Conservation (phyloP, 2,113 vertebrate genomes). For the Corydoras sp. region DNA sequence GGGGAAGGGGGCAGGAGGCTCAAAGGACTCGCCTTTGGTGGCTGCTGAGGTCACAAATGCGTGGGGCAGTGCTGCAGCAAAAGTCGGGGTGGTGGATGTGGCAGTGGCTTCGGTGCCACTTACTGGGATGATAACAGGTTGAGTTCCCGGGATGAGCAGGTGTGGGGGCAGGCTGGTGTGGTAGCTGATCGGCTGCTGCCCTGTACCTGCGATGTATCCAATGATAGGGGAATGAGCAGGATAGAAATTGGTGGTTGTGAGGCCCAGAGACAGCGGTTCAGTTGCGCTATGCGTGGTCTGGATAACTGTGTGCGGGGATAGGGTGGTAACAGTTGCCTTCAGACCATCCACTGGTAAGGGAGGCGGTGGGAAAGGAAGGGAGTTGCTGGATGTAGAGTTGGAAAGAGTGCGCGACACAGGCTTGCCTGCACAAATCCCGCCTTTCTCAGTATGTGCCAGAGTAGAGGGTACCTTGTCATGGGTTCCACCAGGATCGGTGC, state of each 20-base stretch:
- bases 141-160: conserved; percentile 86
- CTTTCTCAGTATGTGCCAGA: conserved; percentile 67
- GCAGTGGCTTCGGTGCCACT: conserved; percentile 70
- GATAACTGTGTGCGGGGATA: conserved; percentile 88
- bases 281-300: conserved; percentile 86
- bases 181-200: conserved; percentile 72
- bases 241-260: conserved; percentile 79
- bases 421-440: conserved; percentile 79
- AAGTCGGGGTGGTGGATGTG: conserved; percentile 74
- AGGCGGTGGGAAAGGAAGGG: conserved; percentile 67
- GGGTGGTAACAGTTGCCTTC: conserved; percentile 69
- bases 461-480: conserved; percentile 72
- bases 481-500: conserved; percentile 67
- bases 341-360: conserved; percentile 76
- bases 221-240: conserved; percentile 82
- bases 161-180: conserved; percentile 83
- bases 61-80: conserved; percentile 82
- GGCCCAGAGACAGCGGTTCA: conserved; percentile 80
- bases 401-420: conserved; percentile 66
- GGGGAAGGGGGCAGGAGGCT: conserved; percentile 60
- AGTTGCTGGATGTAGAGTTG: conserved; percentile 43
- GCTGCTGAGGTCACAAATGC: conserved; percentile 77
- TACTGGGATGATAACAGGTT: conserved; percentile 89
- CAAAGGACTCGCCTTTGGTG: conserved; percentile 78
- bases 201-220: conserved; percentile 79